Percentiles rank a stretch among this genome's conserved stretches.
These are phyloP conservation scores for Siniperca obscura DNA, from an alignment of 2,797 vertebrate genomes.

Conservation along the genomic window DNA sequence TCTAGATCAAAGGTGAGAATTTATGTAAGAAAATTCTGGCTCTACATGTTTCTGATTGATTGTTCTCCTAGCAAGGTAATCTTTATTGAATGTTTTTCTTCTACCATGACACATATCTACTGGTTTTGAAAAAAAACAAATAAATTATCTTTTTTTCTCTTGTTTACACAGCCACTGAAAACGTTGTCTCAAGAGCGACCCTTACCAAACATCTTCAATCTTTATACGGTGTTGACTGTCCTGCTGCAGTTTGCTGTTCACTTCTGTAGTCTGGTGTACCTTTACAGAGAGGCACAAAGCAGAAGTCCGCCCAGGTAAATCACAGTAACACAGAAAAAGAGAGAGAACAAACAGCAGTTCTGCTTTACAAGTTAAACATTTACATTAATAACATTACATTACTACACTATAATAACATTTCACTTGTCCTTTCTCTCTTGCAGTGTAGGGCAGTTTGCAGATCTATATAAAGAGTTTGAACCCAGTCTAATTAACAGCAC, in stretches of 20 bases:
- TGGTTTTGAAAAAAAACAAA: slow-evolving; percentile 1
- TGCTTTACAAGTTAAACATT: slow-evolving; percentile 8
- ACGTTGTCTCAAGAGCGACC: slow-evolving; percentile 94
- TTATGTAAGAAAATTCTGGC: not conserved
- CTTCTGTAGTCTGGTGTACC: slow-evolving; percentile 93
- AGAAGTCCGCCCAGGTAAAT: slow-evolving; percentile 90
- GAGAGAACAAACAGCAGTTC: not conserved
- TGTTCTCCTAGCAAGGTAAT: not conserved
- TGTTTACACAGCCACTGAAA: slow-evolving; percentile 90
- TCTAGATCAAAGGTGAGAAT: slow-evolving; percentile 93
- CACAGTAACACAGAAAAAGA: not conserved
- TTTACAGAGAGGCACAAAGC: slow-evolving; percentile 91
- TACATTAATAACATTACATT: slow-evolving; percentile 11
- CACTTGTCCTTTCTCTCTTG: slow-evolving; percentile 32
- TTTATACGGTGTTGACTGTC: slow-evolving; percentile 96
- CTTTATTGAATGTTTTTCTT: slow-evolving; percentile 12
- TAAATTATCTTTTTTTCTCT: slow-evolving; percentile 2
- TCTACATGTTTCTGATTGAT: not conserved
- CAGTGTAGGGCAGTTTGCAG: slow-evolving; percentile 92
- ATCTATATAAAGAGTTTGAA: slow-evolving; percentile 97
- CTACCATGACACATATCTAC: not conserved
- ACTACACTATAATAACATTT: slow-evolving; percentile 9
- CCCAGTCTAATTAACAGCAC: slow-evolving; percentile 98
- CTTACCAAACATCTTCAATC: slow-evolving; percentile 97
- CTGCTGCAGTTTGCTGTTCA: slow-evolving; percentile 96